A percentile compares a stretch with the other conserved stretches of the same genome.
phyloP scores from a whole-genome alignment of 2,888 invertebrate species.

The Phasia obesa region DNA sequence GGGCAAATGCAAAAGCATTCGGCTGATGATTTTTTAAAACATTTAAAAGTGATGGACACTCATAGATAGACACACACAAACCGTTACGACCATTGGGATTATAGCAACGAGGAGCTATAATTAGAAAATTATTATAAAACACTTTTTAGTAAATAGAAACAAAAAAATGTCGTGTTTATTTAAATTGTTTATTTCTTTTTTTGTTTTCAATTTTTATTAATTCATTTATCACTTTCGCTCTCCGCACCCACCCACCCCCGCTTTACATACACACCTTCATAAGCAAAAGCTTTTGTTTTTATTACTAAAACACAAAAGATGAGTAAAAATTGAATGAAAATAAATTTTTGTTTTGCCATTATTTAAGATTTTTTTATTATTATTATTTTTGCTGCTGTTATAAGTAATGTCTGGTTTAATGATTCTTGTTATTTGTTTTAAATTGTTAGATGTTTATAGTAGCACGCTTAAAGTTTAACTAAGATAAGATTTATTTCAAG shows the following conservation, averaged over 20 bases:
- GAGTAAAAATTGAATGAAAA: constrained; percentile 40
- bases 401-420: background rate
- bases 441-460: constrained; percentile 28
- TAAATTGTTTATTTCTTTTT: background rate
- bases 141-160: background rate
- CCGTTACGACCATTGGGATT: constrained; percentile 71
- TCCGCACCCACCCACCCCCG: background rate
- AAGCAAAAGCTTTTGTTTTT: constrained; percentile 41
- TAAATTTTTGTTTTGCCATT: constrained; percentile 48
- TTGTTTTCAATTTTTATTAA: background rate
- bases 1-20: constrained; percentile 59
- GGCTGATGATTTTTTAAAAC: constrained; percentile 41
- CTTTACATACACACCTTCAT: constrained; percentile 53
- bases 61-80: constrained; percentile 67
- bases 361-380: background rate
- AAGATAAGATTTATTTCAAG: constrained; percentile 20
- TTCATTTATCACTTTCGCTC: too few relatives aligned
- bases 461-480: constrained; percentile 36
- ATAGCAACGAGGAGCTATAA: constrained; percentile 59
- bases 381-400: background rate
- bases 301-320: constrained; percentile 30
- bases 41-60: constrained; percentile 65
- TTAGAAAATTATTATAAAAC: constrained; percentile 14
- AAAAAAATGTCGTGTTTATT: constrained; percentile 3
- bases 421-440: background rate